These are phyloP conservation scores for Liopterus haemorrhoidalis DNA, from an alignment of 2,888 invertebrate genomes.

Conservation along the genomic window DNA sequence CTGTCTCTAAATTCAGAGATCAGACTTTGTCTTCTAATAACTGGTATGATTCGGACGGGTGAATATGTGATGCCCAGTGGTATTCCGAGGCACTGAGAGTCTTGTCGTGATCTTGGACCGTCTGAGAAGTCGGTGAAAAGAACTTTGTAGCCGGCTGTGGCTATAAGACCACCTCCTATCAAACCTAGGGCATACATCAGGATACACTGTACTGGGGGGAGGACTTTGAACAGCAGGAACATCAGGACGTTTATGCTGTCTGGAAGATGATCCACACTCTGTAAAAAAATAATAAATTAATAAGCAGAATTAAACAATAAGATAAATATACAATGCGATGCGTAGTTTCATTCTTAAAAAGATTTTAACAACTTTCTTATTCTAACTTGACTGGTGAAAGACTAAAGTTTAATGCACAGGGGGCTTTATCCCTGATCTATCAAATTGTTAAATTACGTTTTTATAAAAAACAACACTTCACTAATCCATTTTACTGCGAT, in stretches of 20 bases:
- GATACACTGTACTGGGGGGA: slow-evolving; percentile 49
- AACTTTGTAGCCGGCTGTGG: slow-evolving; percentile 25
- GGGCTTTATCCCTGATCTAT: too few relatives aligned
- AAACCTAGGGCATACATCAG: slow-evolving; percentile 47
- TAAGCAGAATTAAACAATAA: too few relatives aligned
- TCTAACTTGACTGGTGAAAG: too few relatives aligned
- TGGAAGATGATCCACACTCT: slow-evolving; percentile 47
- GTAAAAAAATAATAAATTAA: slow-evolving; percentile 30
- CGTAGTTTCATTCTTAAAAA: too few relatives aligned
- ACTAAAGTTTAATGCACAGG: too few relatives aligned
- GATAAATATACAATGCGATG: too few relatives aligned
- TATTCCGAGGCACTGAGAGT: slow-evolving; percentile 6
- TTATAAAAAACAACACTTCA: too few relatives aligned
- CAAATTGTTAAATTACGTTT: too few relatives aligned
- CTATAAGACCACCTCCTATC: slow-evolving; percentile 47
- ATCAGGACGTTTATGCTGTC: slow-evolving; percentile 45
- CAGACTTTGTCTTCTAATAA: slow-evolving; percentile 18
- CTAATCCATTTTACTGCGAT: too few relatives aligned
- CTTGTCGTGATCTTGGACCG: not conserved
- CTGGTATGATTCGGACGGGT: slow-evolving; percentile 14
- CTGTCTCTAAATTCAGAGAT: slow-evolving; percentile 13
- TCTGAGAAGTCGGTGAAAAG: slow-evolving; percentile 4
- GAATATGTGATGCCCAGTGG: too few relatives aligned
- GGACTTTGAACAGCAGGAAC: slow-evolving; percentile 48
- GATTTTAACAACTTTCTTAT: too few relatives aligned